Percentiles rank a stretch among this genome's conserved stretches.
Conservation (phyloP, 2,113 vertebrate genomes). For the Lycocorax pyrrhopterus region DNA sequence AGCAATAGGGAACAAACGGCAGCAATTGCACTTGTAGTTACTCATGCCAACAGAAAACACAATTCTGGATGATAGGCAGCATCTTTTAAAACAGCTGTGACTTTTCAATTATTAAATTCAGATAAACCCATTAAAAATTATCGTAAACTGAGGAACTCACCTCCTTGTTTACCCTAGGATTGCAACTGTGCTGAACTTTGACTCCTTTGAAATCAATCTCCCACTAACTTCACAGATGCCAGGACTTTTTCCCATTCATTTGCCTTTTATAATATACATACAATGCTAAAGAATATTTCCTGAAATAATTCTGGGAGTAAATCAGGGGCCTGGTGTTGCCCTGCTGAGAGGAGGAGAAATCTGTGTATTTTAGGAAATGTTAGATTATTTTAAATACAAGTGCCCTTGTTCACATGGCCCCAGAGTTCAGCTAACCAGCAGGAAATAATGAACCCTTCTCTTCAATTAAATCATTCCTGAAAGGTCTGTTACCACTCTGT, state of each 20-base stretch:
- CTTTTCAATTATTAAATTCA: not conserved
- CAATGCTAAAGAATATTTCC: conserved; percentile 13
- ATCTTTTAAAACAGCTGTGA: not conserved
- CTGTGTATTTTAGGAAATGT: conserved; percentile 22
- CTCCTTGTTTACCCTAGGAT: not conserved
- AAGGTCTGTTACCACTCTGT: not conserved
- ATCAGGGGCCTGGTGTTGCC: not conserved
- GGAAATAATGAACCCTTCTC: not conserved
- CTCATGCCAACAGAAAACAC: not conserved
- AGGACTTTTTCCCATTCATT: not conserved
- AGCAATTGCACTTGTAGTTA: not conserved
- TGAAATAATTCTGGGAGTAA: conserved; percentile 9
- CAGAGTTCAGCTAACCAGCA: conserved; percentile 45
- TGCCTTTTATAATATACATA: not conserved
- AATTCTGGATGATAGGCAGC: not conserved
- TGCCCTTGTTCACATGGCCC: conserved; percentile 49
- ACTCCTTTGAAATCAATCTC: not conserved
- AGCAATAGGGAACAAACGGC: not conserved
- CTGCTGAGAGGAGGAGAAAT: conserved; percentile 45
- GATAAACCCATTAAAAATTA: not conserved
- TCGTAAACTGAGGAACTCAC: not conserved
- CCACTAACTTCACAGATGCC: not conserved
- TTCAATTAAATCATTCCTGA: not conserved
- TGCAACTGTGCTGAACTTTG: not conserved
- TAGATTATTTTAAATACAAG: conserved; percentile 17